Conservation (phyloP, 1,140 invertebrate species). For the Rhagoletis zephyria region DNA sequence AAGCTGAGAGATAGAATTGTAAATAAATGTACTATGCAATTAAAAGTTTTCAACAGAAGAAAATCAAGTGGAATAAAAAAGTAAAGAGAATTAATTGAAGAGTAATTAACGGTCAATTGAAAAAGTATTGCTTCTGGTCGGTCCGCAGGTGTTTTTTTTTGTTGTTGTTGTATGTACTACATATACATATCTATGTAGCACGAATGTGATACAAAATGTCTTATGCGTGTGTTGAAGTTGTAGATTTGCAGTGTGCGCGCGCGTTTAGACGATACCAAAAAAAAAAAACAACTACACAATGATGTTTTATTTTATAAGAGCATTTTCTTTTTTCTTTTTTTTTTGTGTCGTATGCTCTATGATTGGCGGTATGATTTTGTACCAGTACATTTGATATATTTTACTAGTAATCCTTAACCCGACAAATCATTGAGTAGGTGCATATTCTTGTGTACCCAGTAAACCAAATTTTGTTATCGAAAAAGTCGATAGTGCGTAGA, state of each 20-base stretch:
- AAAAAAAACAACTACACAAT: too few species aligned
- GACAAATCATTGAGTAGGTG: background rate
- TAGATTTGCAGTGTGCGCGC: background rate
- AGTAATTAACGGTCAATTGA: slow-evolving; percentile 25
- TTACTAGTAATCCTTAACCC: background rate
- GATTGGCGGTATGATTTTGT: background rate
- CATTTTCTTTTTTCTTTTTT: too few species aligned
- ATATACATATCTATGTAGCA: background rate
- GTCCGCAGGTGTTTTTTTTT: background rate
- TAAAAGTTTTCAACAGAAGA: background rate
- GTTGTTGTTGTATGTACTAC: background rate
- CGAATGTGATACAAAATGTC: background rate
- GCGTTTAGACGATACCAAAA: slow-evolving; percentile 28
- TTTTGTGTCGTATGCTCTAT: background rate
- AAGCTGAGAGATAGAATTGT: background rate
- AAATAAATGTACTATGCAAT: background rate
- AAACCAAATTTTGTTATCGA: background rate
- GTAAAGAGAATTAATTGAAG: slow-evolving; percentile 30
- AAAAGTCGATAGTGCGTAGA: background rate
- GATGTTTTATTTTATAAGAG: background rate
- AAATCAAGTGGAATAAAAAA: slow-evolving; percentile 1
- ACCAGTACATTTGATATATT: background rate
- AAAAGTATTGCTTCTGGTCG: background rate
- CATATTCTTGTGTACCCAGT: background rate
- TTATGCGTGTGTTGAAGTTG: background rate